Evolutionary conservation across 2,797 vertebrate species (phyloP).

Genomic region (Steatocranus sp.): DNA sequence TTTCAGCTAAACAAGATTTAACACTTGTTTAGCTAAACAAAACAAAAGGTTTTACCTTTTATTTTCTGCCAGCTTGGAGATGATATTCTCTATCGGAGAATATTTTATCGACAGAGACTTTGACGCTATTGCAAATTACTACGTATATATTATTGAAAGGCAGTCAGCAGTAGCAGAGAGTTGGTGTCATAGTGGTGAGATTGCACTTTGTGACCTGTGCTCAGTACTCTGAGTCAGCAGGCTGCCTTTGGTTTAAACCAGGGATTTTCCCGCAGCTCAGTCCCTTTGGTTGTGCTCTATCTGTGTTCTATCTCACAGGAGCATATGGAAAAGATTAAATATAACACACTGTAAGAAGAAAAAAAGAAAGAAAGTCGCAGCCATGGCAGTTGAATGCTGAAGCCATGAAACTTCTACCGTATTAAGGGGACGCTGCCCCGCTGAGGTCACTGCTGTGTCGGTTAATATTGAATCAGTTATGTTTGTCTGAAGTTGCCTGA

Average conservation of each 20-base stretch:
- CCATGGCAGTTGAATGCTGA: slow-evolving; percentile 6
- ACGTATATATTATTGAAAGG: not conserved
- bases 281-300: slow-evolving; percentile 23
- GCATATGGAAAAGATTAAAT: slow-evolving; percentile 51
- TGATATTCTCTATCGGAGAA: not conserved
- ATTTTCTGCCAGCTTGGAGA: not conserved
- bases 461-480: not conserved
- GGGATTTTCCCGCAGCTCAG: slow-evolving; percentile 47
- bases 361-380: not conserved
- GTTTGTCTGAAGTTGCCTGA: not conserved
- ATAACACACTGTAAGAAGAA: slow-evolving; percentile 5
- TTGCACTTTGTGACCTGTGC: slow-evolving; percentile 29
- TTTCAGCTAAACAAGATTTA: not conserved
- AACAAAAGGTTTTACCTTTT: not conserved
- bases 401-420: not conserved
- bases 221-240: slow-evolving; percentile 47
- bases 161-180: not conserved
- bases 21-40: not conserved
- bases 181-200: slow-evolving; percentile 4
- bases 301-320: slow-evolving; percentile 28
- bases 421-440: not conserved
- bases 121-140: not conserved
- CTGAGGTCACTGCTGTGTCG: not conserved
- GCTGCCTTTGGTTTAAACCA: slow-evolving; percentile 32
- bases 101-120: not conserved